Conservation (phyloP, 2,888 invertebrate species). For the Tipula unca region DNA sequence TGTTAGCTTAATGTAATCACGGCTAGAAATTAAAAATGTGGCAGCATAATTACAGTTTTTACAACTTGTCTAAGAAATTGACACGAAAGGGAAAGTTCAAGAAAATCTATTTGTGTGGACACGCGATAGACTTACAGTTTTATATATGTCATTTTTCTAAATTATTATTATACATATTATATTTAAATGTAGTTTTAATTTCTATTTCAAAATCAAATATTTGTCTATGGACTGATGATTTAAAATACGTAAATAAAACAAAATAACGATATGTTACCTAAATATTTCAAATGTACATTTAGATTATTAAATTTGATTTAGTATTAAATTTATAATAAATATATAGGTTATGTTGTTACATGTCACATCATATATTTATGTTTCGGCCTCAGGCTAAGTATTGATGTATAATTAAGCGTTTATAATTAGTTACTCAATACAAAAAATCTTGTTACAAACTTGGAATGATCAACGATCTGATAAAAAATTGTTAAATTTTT, state of each 20-base stretch:
- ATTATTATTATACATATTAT: neutral
- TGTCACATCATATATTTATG: neutral
- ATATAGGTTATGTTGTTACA: neutral
- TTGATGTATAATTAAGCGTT: neutral
- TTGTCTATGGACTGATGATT: neutral
- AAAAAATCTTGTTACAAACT: neutral
- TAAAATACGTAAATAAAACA: neutral
- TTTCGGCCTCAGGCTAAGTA: neutral
- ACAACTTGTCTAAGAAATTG: neutral
- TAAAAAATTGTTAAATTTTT: neutral
- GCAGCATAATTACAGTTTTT: neutral
- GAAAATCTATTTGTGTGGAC: neutral
- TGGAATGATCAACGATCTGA: neutral
- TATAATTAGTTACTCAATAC: neutral
- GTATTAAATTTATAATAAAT: neutral
- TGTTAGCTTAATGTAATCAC: neutral
- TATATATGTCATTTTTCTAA: neutral
- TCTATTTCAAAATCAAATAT: neutral
- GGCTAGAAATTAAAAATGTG: neutral
- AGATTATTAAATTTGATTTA: neutral
- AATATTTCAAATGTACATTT: neutral
- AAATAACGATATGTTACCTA: neutral
- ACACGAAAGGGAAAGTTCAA: neutral
- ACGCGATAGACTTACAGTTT: neutral
- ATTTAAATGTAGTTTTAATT: neutral